These are phyloP conservation scores for Bilobella aurantiaca DNA, from an alignment of 1,140 invertebrate species.

Conservation along the genomic window DNA sequence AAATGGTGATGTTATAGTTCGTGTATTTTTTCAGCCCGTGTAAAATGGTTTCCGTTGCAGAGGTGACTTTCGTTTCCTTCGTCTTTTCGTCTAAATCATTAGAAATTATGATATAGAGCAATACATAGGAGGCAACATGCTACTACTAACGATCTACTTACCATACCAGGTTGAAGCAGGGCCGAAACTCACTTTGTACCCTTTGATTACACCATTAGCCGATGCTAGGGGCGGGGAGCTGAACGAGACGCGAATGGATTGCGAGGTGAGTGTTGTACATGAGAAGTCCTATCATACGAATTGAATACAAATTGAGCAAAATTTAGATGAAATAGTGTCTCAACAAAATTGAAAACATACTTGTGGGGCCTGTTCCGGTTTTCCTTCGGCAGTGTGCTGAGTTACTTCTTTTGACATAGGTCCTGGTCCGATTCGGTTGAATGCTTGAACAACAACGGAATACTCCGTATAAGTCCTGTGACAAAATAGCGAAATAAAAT, in stretches of 20 bases:
- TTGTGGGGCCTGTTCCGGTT: conserved; percentile 83
- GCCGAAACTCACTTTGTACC: conserved; percentile 91
- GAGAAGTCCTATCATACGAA: conserved; percentile 56
- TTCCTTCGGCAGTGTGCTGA: conserved; percentile 82
- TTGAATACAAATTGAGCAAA: too few relatives aligned
- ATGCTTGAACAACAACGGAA: conserved; percentile 85
- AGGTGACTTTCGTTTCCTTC: conserved; percentile 79
- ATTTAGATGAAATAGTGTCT: too few relatives aligned
- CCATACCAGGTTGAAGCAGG: conserved; percentile 82
- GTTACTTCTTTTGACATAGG: conserved; percentile 79
- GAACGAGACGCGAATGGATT: conserved; percentile 88
- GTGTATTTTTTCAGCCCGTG: conserved; percentile 88
- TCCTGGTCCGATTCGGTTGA: conserved; percentile 85
- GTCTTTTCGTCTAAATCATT: conserved; percentile 65
- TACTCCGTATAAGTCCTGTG: conserved; percentile 83
- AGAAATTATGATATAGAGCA: background rate
- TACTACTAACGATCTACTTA: too few relatives aligned
- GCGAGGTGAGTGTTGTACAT: conserved; percentile 81
- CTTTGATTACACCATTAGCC: conserved; percentile 88
- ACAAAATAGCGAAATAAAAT: conserved; percentile 19
- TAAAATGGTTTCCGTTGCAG: conserved; percentile 81
- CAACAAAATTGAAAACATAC: conserved; percentile 5
- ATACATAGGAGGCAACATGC: too few relatives aligned
- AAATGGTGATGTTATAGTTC: conserved; percentile 92
- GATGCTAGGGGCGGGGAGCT: conserved; percentile 75